Evolutionary conservation across 53 echinoderm and acorn worm species (phyloP).

Genomic region (Antedon mediterranea): DNA sequence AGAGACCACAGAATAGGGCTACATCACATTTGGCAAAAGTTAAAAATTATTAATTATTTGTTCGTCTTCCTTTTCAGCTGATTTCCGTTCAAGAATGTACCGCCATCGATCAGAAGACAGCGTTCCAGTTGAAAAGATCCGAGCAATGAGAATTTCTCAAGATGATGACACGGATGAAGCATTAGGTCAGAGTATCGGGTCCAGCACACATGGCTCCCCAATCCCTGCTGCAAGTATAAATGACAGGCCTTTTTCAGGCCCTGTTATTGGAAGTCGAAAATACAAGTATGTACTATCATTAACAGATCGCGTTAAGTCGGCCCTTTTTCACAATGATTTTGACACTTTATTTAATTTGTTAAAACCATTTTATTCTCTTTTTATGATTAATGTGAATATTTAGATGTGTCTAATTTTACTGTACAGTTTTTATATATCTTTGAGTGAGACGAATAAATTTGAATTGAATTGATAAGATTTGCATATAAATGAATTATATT

Average conservation of each 20-base stretch:
- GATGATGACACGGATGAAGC: slow-evolving; percentile 38
- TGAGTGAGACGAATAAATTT: too few relatives aligned
- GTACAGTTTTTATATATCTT: too few relatives aligned
- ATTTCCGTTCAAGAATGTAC: slow-evolving; percentile 50
- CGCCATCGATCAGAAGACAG: slow-evolving; percentile 34
- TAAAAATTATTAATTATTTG: background rate
- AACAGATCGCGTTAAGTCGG: background rate
- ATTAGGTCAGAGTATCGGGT: slow-evolving; percentile 29
- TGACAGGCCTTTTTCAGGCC: slow-evolving; percentile 72
- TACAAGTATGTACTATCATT: slow-evolving; percentile 29
- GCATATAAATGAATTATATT: too few relatives aligned
- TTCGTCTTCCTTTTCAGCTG: slow-evolving; percentile 19
- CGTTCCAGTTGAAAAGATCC: slow-evolving; percentile 6
- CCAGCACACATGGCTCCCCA: slow-evolving; percentile 30
- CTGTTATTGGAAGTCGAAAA: slow-evolving; percentile 53
- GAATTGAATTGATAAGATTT: too few relatives aligned
- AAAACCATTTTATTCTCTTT: too few relatives aligned
- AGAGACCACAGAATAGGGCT: too few relatives aligned
- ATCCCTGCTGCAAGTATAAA: slow-evolving; percentile 34
- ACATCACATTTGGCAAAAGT: too few relatives aligned
- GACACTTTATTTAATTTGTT: too few relatives aligned
- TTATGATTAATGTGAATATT: too few relatives aligned
- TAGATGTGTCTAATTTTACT: too few relatives aligned
- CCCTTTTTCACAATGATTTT: too few relatives aligned
- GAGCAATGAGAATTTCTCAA: slow-evolving; percentile 8